These are phyloP conservation scores for Protonibea diacanthus DNA, from an alignment of 2,797 vertebrate species.

Conservation along the genomic window DNA sequence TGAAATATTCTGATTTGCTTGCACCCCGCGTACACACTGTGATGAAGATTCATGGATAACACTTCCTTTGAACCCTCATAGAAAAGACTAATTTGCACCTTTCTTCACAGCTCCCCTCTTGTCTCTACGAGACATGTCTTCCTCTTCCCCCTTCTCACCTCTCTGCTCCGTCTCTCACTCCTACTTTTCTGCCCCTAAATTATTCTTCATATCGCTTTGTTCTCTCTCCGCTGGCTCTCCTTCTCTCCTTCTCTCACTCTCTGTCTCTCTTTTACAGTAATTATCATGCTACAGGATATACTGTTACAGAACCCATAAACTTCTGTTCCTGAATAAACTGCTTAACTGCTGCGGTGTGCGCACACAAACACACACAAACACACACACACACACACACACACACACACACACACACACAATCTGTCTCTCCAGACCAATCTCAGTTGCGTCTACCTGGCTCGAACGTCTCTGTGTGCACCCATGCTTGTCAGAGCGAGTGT, in stretches of 20 bases:
- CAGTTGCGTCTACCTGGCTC: slow-evolving; percentile 66
- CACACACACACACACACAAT: slow-evolving; percentile 26
- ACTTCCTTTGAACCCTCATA: slow-evolving; percentile 68
- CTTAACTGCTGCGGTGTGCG: slow-evolving; percentile 50
- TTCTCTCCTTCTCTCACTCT: slow-evolving; percentile 33
- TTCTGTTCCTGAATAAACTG: slow-evolving; percentile 69
- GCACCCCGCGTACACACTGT: slow-evolving; percentile 34
- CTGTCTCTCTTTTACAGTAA: slow-evolving; percentile 55
- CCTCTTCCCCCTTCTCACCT: slow-evolving; percentile 45
- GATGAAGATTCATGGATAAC: slow-evolving; percentile 65
- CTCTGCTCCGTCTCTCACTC: slow-evolving; percentile 39
- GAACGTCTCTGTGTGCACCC: slow-evolving; percentile 49
- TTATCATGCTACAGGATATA: slow-evolving; percentile 70
- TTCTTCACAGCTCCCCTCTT: slow-evolving; percentile 67
- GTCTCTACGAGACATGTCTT: slow-evolving; percentile 62
- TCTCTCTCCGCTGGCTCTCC: slow-evolving; percentile 43
- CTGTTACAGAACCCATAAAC: slow-evolving; percentile 64
- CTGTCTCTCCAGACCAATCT: slow-evolving; percentile 65
- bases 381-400: not conserved
- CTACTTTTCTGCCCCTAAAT: slow-evolving; percentile 52
- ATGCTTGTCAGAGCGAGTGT: slow-evolving; percentile 53
- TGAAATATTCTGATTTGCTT: slow-evolving; percentile 61
- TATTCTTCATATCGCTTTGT: slow-evolving; percentile 57
- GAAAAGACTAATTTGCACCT: slow-evolving; percentile 81
- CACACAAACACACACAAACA: slow-evolving; percentile 2